These are phyloP conservation scores for Anthophora plumipes DNA, from an alignment of 2,888 invertebrate species.

Conservation along the genomic window DNA sequence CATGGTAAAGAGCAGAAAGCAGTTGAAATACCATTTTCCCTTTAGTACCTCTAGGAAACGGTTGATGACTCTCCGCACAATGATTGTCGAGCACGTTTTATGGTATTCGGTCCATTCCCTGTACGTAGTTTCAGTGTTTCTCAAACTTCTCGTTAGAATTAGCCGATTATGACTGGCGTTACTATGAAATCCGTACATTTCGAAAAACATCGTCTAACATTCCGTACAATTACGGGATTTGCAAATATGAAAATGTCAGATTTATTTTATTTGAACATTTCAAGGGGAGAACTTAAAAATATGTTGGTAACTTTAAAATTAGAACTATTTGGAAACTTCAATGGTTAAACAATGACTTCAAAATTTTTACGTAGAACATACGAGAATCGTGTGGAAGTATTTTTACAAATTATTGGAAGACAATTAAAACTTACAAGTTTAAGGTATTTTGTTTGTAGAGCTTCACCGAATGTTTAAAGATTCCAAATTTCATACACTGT, in stretches of 20 bases:
- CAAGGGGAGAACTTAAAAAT: too few relatives aligned
- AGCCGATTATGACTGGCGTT: not conserved
- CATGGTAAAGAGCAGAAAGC: slow-evolving; percentile 25
- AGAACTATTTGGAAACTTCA: too few relatives aligned
- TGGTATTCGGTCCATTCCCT: slow-evolving; percentile 6
- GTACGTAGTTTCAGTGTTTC: slow-evolving; percentile 25
- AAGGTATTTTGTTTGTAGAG: too few relatives aligned
- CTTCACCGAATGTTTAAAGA: too few relatives aligned
- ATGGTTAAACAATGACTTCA: too few relatives aligned
- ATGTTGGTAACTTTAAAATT: too few relatives aligned
- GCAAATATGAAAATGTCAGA: not conserved
- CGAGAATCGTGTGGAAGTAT: not conserved
- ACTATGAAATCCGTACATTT: not conserved
- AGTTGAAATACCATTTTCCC: slow-evolving; percentile 45
- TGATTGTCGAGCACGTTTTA: slow-evolving; percentile 44
- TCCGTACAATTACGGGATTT: not conserved
- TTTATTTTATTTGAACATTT: not conserved
- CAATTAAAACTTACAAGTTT: too few relatives aligned
- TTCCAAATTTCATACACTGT: too few relatives aligned
- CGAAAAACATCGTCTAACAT: not conserved
- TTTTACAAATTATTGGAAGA: not conserved
- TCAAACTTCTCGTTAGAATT: slow-evolving; percentile 33
- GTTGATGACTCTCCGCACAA: slow-evolving; percentile 38
- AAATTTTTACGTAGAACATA: too few relatives aligned
- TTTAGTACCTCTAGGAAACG: slow-evolving; percentile 31